Base-by-base conservation (phyloP, 2,888 invertebrate species). In the Phortica magna region DNA sequence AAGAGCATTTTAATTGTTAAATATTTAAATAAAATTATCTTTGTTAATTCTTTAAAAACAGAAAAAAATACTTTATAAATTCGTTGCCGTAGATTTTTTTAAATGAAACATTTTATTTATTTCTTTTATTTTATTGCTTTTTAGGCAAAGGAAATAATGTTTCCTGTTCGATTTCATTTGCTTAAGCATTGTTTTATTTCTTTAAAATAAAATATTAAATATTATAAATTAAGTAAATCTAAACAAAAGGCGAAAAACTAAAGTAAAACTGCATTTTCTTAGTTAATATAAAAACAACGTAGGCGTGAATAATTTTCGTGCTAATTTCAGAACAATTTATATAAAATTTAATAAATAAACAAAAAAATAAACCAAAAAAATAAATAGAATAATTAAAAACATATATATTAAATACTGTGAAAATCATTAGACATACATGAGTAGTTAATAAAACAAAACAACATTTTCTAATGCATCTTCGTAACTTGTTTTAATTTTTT, bases 401-500 rank as follows among this genome's bases (percentile, higher is more conserved):
- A 41, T 41, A n/a, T 7, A 68, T 19, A 41, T 41, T 65, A 65
- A n/a, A 39, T 39, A 65, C 43, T 19, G 43, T 68, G 43, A 14
- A 68, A 41, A 67, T 43, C 9, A 65, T 41, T 41, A 65, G 41
- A 43, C 67, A 42, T 42, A 68, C 42, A 68, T 17, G 43, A 7
- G 53, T 71, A 71, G 10, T 53, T 55, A 48, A 71, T 71, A 71
- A 71, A 67, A 61, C 61, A 12, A 17, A 61, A 61, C 48, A 61
- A 61, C 22, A 71, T 71, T 71, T 71, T 71, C 53, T 71, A 71
- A 55, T 71, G 53, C 55, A 71, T 71, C 53, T 71, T 48, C 48
- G 3, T 48, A 0, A 14, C 4, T 48, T 48, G 3, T 9, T 9
- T 12, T 48, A 6, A 1, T 9, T 14, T 48, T 48, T 48, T 48